Conservation (phyloP, 1,140 invertebrate genomes). For the Pseudomyrmex sp. region DNA sequence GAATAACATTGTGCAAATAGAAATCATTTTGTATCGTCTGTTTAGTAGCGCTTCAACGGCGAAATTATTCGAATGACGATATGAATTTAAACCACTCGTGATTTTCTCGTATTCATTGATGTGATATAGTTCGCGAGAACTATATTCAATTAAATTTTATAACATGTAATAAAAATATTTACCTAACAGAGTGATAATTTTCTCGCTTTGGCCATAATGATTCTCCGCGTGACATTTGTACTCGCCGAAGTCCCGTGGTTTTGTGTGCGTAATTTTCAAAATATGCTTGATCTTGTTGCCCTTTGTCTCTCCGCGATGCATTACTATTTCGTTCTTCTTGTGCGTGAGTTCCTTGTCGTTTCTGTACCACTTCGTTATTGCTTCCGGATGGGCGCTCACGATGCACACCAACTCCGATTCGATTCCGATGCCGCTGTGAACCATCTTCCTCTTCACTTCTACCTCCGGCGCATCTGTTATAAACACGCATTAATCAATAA, state of each 20-base stretch:
- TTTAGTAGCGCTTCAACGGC: background rate
- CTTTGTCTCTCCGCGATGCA: constrained; percentile 21
- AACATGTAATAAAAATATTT: constrained; percentile 33
- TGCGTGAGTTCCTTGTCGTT: constrained; percentile 58
- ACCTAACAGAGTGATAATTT: constrained; percentile 76
- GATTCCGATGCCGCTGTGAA: constrained; percentile 83
- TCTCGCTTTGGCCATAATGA: constrained; percentile 60
- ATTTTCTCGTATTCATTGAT: background rate
- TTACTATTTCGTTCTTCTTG: constrained; percentile 59
- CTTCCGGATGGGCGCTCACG: constrained; percentile 84
- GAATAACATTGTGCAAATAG: constrained; percentile 26
- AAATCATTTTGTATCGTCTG: background rate
- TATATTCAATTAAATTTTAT: background rate
- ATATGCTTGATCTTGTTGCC: constrained; percentile 67
- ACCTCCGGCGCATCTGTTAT: constrained; percentile 83
- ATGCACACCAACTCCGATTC: constrained; percentile 84
- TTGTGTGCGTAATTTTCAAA: constrained; percentile 75
- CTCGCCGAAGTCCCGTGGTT: constrained; percentile 73
- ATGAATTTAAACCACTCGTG: background rate
- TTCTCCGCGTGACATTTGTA: constrained; percentile 80
- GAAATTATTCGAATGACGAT: background rate
- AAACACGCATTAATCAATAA: constrained; percentile 53
- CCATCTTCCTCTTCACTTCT: constrained; percentile 80
- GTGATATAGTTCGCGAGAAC: background rate
- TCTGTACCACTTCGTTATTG: constrained; percentile 80